These are phyloP conservation scores for Chrysocyon brachyurus DNA, from an alignment of 2,797 vertebrate species.

Conservation along the genomic window DNA sequence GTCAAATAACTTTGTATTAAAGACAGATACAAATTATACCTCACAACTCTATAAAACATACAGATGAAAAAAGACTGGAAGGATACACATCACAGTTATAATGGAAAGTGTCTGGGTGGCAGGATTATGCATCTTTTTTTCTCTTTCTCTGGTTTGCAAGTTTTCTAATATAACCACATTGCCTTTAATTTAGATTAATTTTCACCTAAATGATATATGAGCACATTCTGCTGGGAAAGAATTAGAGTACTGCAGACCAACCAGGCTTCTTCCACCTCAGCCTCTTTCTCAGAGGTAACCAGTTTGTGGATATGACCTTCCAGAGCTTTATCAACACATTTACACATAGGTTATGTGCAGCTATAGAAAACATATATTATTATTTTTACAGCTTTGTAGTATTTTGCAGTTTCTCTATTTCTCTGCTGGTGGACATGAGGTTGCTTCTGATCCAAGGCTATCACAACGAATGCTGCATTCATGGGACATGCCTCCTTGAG, in stretches of 20 bases:
- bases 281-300: background rate
- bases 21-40: slow-evolving; percentile 25
- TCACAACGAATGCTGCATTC: background rate
- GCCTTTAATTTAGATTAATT: slow-evolving; percentile 54
- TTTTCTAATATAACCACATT: slow-evolving; percentile 16
- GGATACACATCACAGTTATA: background rate
- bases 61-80: background rate
- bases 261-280: background rate
- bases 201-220: slow-evolving; percentile 11
- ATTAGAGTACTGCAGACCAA: background rate
- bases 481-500: slow-evolving; percentile 27
- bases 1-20: background rate
- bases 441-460: background rate
- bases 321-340: background rate
- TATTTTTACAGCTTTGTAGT: slow-evolving; percentile 13
- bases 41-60: slow-evolving; percentile 28
- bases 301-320: slow-evolving; percentile 36
- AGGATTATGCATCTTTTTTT: slow-evolving; percentile 6
- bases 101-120: background rate
- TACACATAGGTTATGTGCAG: background rate
- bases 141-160: slow-evolving; percentile 8
- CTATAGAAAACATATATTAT: slow-evolving; percentile 19
- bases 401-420: slow-evolving; percentile 37
- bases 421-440: background rate
- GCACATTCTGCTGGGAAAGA: slow-evolving; percentile 29